Evolutionary conservation across 2,797 vertebrate genomes (phyloP), one percentile per base, ranked within the genome.

Genomic region (Propithecus deckenii): DNA sequence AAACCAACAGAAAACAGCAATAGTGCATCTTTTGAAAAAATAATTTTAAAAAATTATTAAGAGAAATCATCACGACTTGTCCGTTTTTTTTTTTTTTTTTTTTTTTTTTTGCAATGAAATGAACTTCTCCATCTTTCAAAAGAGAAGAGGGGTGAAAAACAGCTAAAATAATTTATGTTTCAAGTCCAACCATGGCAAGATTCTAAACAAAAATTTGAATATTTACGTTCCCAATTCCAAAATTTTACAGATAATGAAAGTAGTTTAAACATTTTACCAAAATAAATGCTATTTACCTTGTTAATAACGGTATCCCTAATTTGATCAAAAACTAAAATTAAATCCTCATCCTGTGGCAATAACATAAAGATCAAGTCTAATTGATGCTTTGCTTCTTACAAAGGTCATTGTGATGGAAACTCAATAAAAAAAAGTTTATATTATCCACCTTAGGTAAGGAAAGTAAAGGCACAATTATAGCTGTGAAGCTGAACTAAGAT

Each of bases 291-390:
- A 55, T 28, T 32, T 43, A 72, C 50, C 23, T 79, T 72, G 25
- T 69, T 75, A 57, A 57, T 75, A 78, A 28, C 48, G 35, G 43
- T 30, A 78, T 10, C 22, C 32, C 30, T 65, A 89, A 74, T 74
- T 75, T 92, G 57, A 92, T 85, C n/a, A 52, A 80, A 85, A 94
- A 38, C 35, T 38, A 86, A 92, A 85, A 79, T 85, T 89, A 92
- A 79, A 88, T 84, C 30, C 15, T 5, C 17, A 79, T 50, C 38
- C 41, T 65, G 22, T 72, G 46, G 52, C 59, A 57, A 84, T 3
- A 50, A 35, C 22, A 67, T 50, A 57, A 75, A 61, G 11, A 6
- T 32, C 41, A 61, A 43, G 89, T 80, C 23, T 22, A 59, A n/a
- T 46, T 46, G 50, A 20, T n/a, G 28, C 20, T 86, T 52, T 86